Base-by-base conservation (phyloP, 2,888 invertebrate genomes). In the Pemphredon lugubris region DNA sequence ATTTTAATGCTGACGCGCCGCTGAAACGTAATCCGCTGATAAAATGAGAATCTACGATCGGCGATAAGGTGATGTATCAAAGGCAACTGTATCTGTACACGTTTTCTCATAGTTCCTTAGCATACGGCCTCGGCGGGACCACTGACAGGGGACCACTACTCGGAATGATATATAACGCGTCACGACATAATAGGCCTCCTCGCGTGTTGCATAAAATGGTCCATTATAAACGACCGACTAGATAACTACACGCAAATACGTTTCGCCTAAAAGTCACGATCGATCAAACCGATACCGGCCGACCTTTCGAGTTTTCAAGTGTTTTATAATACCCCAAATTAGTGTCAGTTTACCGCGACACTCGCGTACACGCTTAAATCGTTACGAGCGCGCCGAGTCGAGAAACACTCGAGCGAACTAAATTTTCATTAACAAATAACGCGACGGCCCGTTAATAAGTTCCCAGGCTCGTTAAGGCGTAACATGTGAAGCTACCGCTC, bases 71-170 rank as follows among this genome's bases (percentile, higher is more conserved):
- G 81, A 78, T 83, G 79, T 83, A 86, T 84, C 82, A 83, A 80
- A 76, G 70, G 75, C 84, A 85, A 85, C 85, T 84, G 86, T 85
- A 75, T 53, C 71, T 71, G 75, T 81, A 76, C 76, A 75, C 70
- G 79, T 83, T 84, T 87, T 86, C 84, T 83, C 85, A 83, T 86
- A 83, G 81, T 85, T 83, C 79, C 79, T 82, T 81, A 76, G 79
- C 79, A 65, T 76, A 75, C 77, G 69, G 74, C 64, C 66, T 69
- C 61, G 61, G 66, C 78, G n/a, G 71, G 80, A 82, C 73, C 76
- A 71, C 80, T 82, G 79, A 78, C 75, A 73, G 74, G 53, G 68
- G 79, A 81, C 79, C 77, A 78, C 77, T 74, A 63, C 74, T 77
- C 64, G 73, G 77, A 81, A 83, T 83, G 84, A 86, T 86, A 77